A percentile compares a stretch with the other conserved stretches of the same genome.
These are phyloP conservation scores for Ranitomeya variabilis DNA, from an alignment of 2,113 vertebrate species.

Conservation along the genomic window DNA sequence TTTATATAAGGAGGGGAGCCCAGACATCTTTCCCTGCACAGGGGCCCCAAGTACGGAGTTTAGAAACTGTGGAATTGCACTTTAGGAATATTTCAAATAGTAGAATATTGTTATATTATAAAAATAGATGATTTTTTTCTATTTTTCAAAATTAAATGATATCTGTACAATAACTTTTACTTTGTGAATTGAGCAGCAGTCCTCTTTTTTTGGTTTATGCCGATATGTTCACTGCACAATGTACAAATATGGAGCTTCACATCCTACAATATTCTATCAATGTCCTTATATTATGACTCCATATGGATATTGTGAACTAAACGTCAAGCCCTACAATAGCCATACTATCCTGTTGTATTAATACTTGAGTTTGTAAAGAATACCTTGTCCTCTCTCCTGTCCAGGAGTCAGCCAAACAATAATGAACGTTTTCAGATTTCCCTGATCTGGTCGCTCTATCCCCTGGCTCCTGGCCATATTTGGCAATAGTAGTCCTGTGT, in stretches of 20 bases:
- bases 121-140: neutral
- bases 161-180: neutral
- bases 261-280: constrained; percentile 23
- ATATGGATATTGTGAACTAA: neutral
- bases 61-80: neutral
- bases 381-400: neutral
- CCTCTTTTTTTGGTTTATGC: neutral
- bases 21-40: too few species aligned
- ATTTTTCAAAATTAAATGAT: neutral
- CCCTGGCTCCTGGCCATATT: constrained; percentile 26
- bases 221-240: neutral
- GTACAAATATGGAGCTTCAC: constrained; percentile 25
- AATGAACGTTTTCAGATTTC: neutral
- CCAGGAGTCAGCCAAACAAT: neutral
- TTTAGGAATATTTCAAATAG: neutral
- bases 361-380: neutral
- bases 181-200: neutral
- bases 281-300: neutral
- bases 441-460: neutral
- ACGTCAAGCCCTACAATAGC: constrained; percentile 9
- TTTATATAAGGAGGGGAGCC: too few species aligned
- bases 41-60: too few species aligned
- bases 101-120: neutral
- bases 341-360: neutral
- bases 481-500: constrained; percentile 33